A percentile compares a stretch with the other conserved stretches of the same genome.
These are phyloP conservation scores for Pelobates cultripes DNA, from an alignment of 2,797 vertebrate species.

Conservation along the genomic window DNA sequence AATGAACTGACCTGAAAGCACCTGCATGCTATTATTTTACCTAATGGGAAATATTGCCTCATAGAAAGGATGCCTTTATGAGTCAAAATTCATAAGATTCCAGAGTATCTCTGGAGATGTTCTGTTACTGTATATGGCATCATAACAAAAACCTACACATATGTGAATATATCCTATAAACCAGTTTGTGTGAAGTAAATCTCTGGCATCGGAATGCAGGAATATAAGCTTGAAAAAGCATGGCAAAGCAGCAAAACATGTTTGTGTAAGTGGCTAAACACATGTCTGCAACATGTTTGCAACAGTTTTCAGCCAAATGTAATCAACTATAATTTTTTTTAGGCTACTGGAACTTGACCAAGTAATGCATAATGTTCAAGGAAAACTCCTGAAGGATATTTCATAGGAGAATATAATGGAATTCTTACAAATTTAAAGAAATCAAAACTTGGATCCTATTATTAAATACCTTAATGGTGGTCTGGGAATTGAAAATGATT, in stretches of 20 bases:
- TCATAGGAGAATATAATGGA: neutral
- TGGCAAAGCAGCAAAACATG: constrained; percentile 15
- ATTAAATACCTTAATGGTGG: constrained; percentile 10
- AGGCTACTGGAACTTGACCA: constrained; percentile 25
- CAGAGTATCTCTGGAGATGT: constrained; percentile 7
- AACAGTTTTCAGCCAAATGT: constrained; percentile 22
- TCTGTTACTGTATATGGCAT: constrained; percentile 11
- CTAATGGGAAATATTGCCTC: neutral
- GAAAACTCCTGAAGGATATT: constrained; percentile 32
- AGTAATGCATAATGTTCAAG: constrained; percentile 26
- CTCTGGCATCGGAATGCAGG: constrained; percentile 11
- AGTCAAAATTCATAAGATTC: constrained; percentile 5
- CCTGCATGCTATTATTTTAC: neutral
- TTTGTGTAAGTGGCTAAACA: constrained; percentile 32
- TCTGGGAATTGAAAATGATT: neutral
- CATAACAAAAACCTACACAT: constrained; percentile 21
- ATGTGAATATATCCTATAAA: constrained; percentile 17
- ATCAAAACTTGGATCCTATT: constrained; percentile 1
- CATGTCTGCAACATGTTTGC: constrained; percentile 38
- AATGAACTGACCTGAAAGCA: neutral
- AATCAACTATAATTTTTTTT: constrained; percentile 9
- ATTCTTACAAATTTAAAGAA: too few species aligned
- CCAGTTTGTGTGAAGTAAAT: constrained; percentile 10
- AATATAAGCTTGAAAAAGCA: constrained; percentile 9
- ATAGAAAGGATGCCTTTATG: neutral